A percentile compares a stretch with the other conserved stretches of the same genome.
Conservation (phyloP, 1,140 invertebrate species). For the Bombyx mandarina region DNA sequence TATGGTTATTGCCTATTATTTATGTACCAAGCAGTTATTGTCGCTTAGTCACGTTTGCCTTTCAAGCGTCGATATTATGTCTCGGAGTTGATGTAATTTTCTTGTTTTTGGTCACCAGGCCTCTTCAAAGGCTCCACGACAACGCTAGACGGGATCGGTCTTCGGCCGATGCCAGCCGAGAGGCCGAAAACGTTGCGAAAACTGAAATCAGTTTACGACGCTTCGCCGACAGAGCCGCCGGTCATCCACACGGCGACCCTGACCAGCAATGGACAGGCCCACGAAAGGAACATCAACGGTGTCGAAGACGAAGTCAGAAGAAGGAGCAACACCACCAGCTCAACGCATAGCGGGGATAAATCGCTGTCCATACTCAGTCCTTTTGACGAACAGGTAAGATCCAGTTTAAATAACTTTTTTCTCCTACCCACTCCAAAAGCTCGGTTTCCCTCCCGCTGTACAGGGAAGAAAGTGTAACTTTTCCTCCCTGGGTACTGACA, state of each 20-base stretch:
- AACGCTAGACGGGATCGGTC: constrained; percentile 72
- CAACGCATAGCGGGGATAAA: constrained; percentile 70
- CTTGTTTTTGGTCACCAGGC: constrained; percentile 70
- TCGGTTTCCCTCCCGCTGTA: too few relatives aligned
- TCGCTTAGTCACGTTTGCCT: too few relatives aligned
- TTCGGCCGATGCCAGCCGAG: constrained; percentile 74
- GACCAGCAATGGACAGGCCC: constrained; percentile 54
- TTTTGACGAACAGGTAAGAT: constrained; percentile 83
- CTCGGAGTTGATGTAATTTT: not conserved
- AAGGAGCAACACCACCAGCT: constrained; percentile 55
- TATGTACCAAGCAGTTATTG: too few relatives aligned
- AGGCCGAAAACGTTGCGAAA: constrained; percentile 82
- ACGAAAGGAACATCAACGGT: constrained; percentile 37
- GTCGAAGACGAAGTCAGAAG: constrained; percentile 50
- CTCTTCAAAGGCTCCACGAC: constrained; percentile 83
- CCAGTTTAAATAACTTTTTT: not conserved
- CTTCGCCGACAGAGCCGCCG: constrained; percentile 55
- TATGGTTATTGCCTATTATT: too few relatives aligned
- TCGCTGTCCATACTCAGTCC: constrained; percentile 84
- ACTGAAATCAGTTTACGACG: constrained; percentile 76
- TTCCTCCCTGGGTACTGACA: too few relatives aligned
- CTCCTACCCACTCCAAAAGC: too few relatives aligned
- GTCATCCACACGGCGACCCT: constrained; percentile 55
- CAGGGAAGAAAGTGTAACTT: too few relatives aligned
- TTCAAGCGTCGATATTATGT: too few relatives aligned